Base-by-base conservation (phyloP, 2,888 invertebrate species). In the Oligia fasciuncula region DNA sequence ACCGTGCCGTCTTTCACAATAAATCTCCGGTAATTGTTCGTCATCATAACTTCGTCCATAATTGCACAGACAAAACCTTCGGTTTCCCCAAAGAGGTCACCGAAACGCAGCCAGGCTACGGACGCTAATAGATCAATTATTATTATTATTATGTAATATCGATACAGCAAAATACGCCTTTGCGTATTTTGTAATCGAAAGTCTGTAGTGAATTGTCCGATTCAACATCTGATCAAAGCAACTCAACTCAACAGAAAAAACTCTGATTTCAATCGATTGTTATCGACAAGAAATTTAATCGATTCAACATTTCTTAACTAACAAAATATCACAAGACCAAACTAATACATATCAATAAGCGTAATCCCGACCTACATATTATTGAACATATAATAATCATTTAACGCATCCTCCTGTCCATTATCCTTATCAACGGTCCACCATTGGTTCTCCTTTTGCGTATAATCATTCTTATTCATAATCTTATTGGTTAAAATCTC, bases 401-500 rank as follows among this genome's bases (percentile, higher is more conserved):
- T 84, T 83, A 92, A 95, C 87, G 94, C 85, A 72, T 95, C 95
- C 0, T 93, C 94, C 2, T 94, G 93, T 3, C 94, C 95, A 9
- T 94, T 91, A 86, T 95, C 95, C 66, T 93, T 92, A 76, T 95
- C 95, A 57, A 92, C 88, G 11, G 91, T 92, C 95, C 95, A 96
- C 96, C 96, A 96, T 68, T 96, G 95, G 78, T 95, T 95, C 79
- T 96, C 96, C 66, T 95, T 96, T 60, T 94, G 91, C 23, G 83
- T 77, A 71, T 80, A 86, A 80, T 90, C 87, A 57, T 80, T 89
- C 49, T 90, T 92, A 80, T 91, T 92, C 87, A 93, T 91, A 51
- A 96, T 95, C 85, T 97, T 97, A 94, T 96, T 96, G 77, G 97
- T 95, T 76, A 97, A 89, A 87, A 97, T 96, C 83, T 96, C 96